phyloP scores from a whole-genome alignment of 2,797 vertebrate species.

The Choloepus didactylus region DNA sequence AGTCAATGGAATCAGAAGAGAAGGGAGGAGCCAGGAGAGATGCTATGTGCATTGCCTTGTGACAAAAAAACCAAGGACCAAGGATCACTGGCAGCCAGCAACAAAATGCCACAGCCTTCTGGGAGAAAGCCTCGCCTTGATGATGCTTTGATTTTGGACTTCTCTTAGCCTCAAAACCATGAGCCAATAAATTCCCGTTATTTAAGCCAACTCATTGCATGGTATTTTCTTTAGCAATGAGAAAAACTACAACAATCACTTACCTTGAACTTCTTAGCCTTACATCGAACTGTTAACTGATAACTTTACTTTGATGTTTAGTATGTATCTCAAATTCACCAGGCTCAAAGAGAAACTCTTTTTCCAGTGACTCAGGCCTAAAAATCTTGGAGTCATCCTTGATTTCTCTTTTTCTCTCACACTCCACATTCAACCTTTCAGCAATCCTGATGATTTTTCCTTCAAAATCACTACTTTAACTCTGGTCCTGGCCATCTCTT shows the following conservation, averaged over 20 bases:
- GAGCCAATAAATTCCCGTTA: too few relatives aligned
- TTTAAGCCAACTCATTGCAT: too few relatives aligned
- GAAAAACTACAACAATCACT: not conserved
- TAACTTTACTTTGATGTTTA: not conserved
- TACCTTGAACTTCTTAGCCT: not conserved
- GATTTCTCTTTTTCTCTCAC: not conserved
- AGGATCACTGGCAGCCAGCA: too few relatives aligned
- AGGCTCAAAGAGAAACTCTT: not conserved
- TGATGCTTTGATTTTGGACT: too few relatives aligned
- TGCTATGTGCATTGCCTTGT: too few relatives aligned
- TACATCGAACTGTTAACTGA: not conserved
- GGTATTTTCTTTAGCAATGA: too few relatives aligned
- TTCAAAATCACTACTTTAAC: not conserved
- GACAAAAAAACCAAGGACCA: too few relatives aligned
- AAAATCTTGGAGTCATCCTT: not conserved
- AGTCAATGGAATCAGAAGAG: too few relatives aligned
- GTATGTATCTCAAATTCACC: not conserved
- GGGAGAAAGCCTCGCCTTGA: too few relatives aligned
- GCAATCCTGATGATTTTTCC: not conserved
- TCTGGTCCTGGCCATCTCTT: not conserved
- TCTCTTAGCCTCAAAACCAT: too few relatives aligned
- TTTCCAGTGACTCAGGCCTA: not conserved
- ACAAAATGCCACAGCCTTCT: too few relatives aligned
- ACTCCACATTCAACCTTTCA: constrained; percentile 7
- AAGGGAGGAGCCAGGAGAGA: too few relatives aligned